phyloP scores from a whole-genome alignment of 2,888 invertebrate genomes.

The Ophion costatus region DNA sequence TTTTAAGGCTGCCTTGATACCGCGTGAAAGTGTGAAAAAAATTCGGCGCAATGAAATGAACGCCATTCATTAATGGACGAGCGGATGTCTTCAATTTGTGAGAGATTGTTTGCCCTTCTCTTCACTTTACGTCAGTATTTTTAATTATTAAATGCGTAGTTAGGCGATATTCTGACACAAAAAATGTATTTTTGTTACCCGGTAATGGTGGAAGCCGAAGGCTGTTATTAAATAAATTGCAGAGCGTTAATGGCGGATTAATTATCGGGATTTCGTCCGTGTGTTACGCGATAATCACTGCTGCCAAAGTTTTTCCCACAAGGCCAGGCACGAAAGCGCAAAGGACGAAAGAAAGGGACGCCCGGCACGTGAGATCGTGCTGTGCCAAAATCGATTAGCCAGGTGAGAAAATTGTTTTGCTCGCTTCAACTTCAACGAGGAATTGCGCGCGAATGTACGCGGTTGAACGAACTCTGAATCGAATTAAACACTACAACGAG shows the following conservation, averaged over 20 bases:
- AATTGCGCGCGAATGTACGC: conserved; percentile 45
- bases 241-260: conserved; percentile 17
- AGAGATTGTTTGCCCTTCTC: background rate
- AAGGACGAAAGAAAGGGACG: conserved; percentile 25
- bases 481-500: conserved; percentile 28
- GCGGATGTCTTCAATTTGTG: background rate
- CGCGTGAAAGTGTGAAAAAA: background rate
- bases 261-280: conserved; percentile 12
- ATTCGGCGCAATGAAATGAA: background rate
- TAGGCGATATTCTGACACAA: background rate
- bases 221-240: conserved; percentile 32
- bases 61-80: background rate
- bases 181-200: background rate
- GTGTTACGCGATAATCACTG: conserved; percentile 35
- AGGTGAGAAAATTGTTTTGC: conserved; percentile 59
- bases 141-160: conserved; percentile 14
- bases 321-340: conserved; percentile 20
- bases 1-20: background rate
- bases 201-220: background rate
- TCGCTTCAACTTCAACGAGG: conserved; percentile 51
- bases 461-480: conserved; percentile 33
- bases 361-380: conserved; percentile 40
- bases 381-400: conserved; percentile 64
- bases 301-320: conserved; percentile 14
- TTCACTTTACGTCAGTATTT: background rate